phyloP scores from a whole-genome alignment of 2,797 vertebrate genomes.

The Phataginus tricuspis region DNA sequence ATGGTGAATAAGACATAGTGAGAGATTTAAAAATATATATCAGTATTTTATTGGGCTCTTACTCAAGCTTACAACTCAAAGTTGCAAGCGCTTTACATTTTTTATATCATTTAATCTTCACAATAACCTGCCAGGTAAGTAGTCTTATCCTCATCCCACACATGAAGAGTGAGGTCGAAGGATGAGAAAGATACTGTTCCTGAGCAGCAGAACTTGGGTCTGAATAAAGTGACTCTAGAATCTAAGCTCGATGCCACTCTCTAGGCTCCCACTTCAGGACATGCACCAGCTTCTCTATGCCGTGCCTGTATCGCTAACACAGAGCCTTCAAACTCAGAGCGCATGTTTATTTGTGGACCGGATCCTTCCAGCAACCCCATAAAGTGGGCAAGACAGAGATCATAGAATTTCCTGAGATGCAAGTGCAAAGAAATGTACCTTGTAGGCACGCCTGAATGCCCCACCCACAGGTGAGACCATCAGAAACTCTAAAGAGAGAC shows the following conservation, averaged over 20 bases:
- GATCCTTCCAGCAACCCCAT: neutral
- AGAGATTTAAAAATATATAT: neutral
- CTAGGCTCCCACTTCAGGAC: accelerated
- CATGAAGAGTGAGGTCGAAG: neutral
- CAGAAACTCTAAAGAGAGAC: neutral
- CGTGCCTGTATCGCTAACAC: neutral
- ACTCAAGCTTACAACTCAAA: neutral
- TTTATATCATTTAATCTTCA: neutral
- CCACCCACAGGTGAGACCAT: neutral
- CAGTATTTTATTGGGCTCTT: neutral
- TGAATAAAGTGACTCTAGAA: neutral
- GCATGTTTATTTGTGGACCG: accelerated
- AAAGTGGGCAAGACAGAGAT: neutral
- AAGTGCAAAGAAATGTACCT: neutral
- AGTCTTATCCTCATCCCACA: neutral
- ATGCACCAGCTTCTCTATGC: accelerated
- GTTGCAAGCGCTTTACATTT: neutral
- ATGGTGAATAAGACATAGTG: neutral
- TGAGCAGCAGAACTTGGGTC: neutral
- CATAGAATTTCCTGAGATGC: neutral
- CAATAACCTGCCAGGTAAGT: too few relatives aligned
- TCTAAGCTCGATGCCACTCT: neutral
- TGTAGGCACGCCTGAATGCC: neutral
- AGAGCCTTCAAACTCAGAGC: neutral
- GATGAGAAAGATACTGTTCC: neutral